phyloP scores from a whole-genome alignment of 2,797 vertebrate genomes.

The Xenopus petersii region DNA sequence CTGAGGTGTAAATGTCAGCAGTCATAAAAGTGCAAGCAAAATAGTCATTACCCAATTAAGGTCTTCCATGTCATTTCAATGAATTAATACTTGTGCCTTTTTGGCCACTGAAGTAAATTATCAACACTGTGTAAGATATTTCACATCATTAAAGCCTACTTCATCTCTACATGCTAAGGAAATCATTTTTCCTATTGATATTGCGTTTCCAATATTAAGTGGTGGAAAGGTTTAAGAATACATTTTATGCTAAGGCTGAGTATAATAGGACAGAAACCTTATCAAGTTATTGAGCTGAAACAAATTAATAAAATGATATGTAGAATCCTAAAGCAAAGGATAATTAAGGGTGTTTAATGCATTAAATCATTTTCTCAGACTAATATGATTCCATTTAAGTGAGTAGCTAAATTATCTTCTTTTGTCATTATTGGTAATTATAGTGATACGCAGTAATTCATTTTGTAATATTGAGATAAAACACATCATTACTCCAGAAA shows the following conservation, averaged over 20 bases:
- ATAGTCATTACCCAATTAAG: too few species aligned
- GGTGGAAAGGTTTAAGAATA: conserved; percentile 32
- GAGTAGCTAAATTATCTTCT: conserved; percentile 52
- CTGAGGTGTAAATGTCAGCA: too few species aligned
- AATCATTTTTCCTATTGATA: too few species aligned
- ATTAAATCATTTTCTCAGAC: conserved; percentile 55
- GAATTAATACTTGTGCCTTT: too few species aligned
- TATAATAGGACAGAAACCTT: conserved; percentile 50
- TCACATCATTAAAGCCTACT: too few species aligned
- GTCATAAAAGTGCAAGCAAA: too few species aligned
- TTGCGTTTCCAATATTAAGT: conserved; percentile 1
- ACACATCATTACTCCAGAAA: conserved; percentile 56
- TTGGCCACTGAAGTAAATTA: too few species aligned
- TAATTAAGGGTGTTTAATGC: conserved; percentile 58
- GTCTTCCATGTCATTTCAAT: too few species aligned
- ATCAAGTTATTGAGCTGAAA: conserved; percentile 56
- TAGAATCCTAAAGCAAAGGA: conserved; percentile 52
- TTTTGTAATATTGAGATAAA: conserved; percentile 58
- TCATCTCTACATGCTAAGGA: too few species aligned
- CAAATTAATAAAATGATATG: conserved; percentile 54
- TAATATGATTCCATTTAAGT: conserved; percentile 49
- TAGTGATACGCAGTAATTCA: conserved; percentile 51
- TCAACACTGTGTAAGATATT: too few species aligned
- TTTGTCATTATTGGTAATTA: conserved; percentile 61
- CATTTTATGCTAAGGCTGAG: conserved; percentile 49